These are phyloP conservation scores for Brachionus calyciflorus DNA, from an alignment of 1,140 invertebrate species.

Conservation along the genomic window DNA sequence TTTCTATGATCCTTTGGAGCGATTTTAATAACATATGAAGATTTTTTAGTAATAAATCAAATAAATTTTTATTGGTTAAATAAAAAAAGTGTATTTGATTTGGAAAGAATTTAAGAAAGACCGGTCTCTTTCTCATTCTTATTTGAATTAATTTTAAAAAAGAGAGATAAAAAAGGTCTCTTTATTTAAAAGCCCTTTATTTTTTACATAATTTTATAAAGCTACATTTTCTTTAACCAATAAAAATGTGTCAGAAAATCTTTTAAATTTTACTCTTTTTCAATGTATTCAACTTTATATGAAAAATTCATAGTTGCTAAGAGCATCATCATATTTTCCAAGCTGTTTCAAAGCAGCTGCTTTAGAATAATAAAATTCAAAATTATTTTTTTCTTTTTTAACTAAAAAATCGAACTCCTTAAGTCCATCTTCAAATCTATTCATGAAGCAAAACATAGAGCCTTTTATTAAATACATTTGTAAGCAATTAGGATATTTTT, in stretches of 20 bases:
- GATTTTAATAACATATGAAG: neutral
- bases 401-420: conserved; percentile 4
- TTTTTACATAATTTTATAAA: no score
- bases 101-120: no score
- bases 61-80: no score
- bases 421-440: neutral
- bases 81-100: no score
- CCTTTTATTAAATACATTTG: neutral
- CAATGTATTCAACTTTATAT: neutral
- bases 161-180: no score
- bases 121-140: no score
- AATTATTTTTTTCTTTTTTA: neutral
- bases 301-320: neutral
- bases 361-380: neutral
- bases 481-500: conserved; percentile 4
- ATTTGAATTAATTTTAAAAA: no score
- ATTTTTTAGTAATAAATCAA: no score
- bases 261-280: no score
- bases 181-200: no score
- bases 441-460: conserved; percentile 2
- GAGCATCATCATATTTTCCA: neutral
- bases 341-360: neutral
- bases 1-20: neutral
- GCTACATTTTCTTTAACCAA: no score
- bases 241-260: no score